Evolutionary conservation across 2,797 vertebrate genomes (phyloP).

Genomic region (Acipenser transmontanus): DNA sequence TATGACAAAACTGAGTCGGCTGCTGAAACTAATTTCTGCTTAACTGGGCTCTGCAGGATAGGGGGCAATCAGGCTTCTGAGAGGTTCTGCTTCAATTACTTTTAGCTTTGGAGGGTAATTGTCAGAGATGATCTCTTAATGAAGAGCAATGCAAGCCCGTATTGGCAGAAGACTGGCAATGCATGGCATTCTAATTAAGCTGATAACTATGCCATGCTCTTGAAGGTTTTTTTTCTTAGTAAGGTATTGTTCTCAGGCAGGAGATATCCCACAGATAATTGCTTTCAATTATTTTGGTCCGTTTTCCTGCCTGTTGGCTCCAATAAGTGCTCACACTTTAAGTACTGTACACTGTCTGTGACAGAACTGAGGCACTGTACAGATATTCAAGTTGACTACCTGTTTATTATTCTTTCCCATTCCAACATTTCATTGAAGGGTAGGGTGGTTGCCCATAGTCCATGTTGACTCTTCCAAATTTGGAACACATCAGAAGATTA

Average conservation of each 20-base stretch:
- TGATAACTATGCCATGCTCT: no score
- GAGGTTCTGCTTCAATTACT: neutral
- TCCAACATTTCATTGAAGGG: no score
- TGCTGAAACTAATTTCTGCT: neutral
- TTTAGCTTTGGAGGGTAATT: neutral
- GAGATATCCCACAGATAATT: neutral
- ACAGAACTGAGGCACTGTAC: no score
- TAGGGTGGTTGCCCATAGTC: no score
- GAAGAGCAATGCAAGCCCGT: neutral
- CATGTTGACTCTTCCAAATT: no score
- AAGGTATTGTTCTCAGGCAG: neutral
- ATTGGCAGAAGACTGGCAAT: neutral
- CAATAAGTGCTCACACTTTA: neutral
- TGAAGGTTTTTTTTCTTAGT: neutral
- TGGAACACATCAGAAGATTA: no score
- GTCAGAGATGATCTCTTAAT: neutral
- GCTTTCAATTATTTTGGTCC: neutral
- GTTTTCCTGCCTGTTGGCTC: neutral
- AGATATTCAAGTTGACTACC: no score
- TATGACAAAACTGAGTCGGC: no score
- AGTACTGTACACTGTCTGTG: no score
- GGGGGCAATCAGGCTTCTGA: neutral
- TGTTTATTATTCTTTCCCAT: no score
- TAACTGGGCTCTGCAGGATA: neutral
- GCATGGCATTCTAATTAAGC: neutral